Conservation (phyloP, 2,797 vertebrate genomes). For the Pangasius sanitwongsei region DNA sequence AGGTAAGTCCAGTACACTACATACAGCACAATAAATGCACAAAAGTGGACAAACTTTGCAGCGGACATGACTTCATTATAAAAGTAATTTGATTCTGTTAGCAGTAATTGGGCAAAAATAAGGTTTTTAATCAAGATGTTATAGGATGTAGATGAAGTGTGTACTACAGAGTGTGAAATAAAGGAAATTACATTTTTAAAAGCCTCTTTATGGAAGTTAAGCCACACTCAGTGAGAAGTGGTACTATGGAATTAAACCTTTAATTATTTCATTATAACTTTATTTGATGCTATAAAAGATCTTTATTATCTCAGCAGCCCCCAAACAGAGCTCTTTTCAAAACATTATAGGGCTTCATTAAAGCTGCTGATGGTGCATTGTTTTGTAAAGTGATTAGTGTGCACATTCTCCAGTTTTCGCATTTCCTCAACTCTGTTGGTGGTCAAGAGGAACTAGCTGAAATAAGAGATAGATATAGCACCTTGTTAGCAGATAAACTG, state of each 20-base stretch:
- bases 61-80: not conserved
- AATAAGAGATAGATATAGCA: not conserved
- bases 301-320: slow-evolving; percentile 25
- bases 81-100: not conserved
- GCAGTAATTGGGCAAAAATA: not conserved
- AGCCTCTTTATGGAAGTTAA: slow-evolving; percentile 35
- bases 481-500: not conserved
- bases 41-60: not conserved
- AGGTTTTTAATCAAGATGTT: not conserved
- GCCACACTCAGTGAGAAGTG: slow-evolving; percentile 1
- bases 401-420: slow-evolving; percentile 29
- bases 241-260: slow-evolving; percentile 23
- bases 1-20: not conserved
- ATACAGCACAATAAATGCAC: slow-evolving; percentile 7
- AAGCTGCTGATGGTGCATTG: slow-evolving; percentile 26
- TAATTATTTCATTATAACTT: slow-evolving; percentile 41
- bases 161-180: slow-evolving; percentile 21
- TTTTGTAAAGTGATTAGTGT: slow-evolving; percentile 39
- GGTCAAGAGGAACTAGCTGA: slow-evolving; percentile 9
- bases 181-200: slow-evolving; percentile 26
- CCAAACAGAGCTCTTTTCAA: slow-evolving; percentile 16
- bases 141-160: not conserved
- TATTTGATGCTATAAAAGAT: slow-evolving; percentile 36
- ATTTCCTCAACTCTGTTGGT: slow-evolving; percentile 30
- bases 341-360: slow-evolving; percentile 20